phyloP scores from a whole-genome alignment of 2,113 vertebrate species.

The Formicarius rufipectus region DNA sequence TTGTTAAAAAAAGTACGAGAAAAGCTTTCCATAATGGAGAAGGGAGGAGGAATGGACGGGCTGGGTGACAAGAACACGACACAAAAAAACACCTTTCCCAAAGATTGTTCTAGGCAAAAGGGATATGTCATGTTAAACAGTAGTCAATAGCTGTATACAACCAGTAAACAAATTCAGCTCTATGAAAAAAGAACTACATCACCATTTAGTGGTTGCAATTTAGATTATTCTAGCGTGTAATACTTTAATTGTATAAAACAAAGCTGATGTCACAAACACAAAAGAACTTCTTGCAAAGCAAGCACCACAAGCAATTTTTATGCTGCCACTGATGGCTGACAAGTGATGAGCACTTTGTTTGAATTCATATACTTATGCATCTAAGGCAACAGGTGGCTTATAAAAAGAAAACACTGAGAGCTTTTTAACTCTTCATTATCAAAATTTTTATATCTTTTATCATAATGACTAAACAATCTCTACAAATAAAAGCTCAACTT shows the following conservation, averaged over 20 bases:
- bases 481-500: slow-evolving; percentile 35
- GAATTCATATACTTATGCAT: slow-evolving; percentile 77
- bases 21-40: slow-evolving; percentile 53
- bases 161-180: slow-evolving; percentile 90
- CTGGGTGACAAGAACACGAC: slow-evolving; percentile 48
- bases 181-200: slow-evolving; percentile 81
- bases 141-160: slow-evolving; percentile 86
- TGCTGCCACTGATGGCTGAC: slow-evolving; percentile 82
- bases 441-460: slow-evolving; percentile 58
- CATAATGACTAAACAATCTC: slow-evolving; percentile 44
- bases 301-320: slow-evolving; percentile 87
- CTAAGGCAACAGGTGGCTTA: slow-evolving; percentile 79
- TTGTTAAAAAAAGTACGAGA: slow-evolving; percentile 45
- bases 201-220: slow-evolving; percentile 88
- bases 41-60: slow-evolving; percentile 5
- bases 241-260: slow-evolving; percentile 96
- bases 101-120: slow-evolving; percentile 56
- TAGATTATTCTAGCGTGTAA: slow-evolving; percentile 96
- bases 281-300: slow-evolving; percentile 86
- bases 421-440: slow-evolving; percentile 72
- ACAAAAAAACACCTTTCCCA: slow-evolving; percentile 52
- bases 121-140: slow-evolving; percentile 84
- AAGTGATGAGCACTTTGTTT: slow-evolving; percentile 86
- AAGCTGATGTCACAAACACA: slow-evolving; percentile 91
- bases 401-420: slow-evolving; percentile 73